Percentiles rank a stretch among this genome's conserved stretches.
Evolutionary conservation across 2,113 vertebrate genomes (phyloP).

Genomic region (Gopherus evgoodei): DNA sequence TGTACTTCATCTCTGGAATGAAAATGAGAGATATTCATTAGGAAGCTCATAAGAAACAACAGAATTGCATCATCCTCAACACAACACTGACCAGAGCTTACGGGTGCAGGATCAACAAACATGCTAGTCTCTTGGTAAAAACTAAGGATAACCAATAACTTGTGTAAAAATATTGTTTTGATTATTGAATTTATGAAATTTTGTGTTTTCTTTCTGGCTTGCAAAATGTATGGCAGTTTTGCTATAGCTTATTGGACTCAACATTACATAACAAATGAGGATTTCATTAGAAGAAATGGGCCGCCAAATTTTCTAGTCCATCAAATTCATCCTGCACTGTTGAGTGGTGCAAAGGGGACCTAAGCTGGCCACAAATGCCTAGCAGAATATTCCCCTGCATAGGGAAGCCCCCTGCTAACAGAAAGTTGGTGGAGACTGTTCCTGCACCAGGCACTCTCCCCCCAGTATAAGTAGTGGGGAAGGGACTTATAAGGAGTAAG

Average conservation of each 20-base stretch:
- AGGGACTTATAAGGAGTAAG: background rate
- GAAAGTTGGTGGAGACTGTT: background rate
- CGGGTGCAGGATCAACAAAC: background rate
- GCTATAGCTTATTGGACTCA: background rate
- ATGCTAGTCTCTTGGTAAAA: background rate
- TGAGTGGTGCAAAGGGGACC: too few species aligned
- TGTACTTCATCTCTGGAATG: background rate
- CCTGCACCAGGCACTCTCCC: background rate
- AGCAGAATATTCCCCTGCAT: background rate
- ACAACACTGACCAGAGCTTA: background rate
- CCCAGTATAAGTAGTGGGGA: too few species aligned
- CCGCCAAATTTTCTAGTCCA: background rate
- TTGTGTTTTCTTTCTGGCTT: background rate
- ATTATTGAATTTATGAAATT: background rate
- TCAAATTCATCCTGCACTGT: background rate
- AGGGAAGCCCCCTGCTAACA: background rate
- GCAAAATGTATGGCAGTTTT: background rate
- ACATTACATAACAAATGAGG: background rate
- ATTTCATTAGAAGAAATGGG: background rate
- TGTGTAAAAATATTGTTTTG: background rate
- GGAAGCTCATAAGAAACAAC: background rate
- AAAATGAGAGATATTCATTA: slow-evolving; percentile 37
- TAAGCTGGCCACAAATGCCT: background rate
- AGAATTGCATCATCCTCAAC: background rate
- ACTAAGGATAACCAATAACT: background rate